A percentile compares a stretch with the other conserved stretches of the same genome.
phyloP scores from a whole-genome alignment of 2,797 vertebrate genomes.

The Sorex maritimensis region DNA sequence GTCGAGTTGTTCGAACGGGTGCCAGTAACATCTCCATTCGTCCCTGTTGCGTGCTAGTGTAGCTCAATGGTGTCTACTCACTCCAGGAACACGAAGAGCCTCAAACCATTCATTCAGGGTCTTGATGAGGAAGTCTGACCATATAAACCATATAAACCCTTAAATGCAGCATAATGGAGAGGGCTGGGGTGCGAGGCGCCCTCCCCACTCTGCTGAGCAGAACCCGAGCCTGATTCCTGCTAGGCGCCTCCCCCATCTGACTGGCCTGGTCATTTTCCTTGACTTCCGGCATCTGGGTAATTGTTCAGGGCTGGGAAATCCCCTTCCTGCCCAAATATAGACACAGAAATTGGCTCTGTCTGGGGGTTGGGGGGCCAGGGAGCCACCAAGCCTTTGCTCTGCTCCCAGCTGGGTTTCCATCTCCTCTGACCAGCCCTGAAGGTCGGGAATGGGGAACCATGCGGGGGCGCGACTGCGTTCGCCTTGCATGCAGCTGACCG shows the following conservation, averaged over 20 bases:
- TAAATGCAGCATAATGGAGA: too few relatives aligned
- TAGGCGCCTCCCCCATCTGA: background rate
- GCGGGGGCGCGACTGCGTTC: too few relatives aligned
- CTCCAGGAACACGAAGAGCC: too few relatives aligned
- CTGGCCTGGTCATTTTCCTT: background rate
- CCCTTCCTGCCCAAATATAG: slow-evolving; percentile 35
- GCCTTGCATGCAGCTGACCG: too few relatives aligned
- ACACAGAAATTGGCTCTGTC: background rate
- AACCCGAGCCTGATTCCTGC: background rate
- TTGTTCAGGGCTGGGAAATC: slow-evolving; percentile 14
- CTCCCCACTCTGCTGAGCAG: background rate
- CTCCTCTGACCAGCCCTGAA: background rate
- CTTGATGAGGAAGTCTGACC: too few relatives aligned
- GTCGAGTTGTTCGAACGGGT: too few relatives aligned
- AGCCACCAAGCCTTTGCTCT: background rate
- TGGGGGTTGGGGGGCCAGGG: background rate
- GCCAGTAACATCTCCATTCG: too few relatives aligned
- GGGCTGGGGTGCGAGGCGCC: background rate
- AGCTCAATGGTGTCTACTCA: too few relatives aligned
- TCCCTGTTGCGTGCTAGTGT: too few relatives aligned
- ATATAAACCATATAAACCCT: too few relatives aligned
- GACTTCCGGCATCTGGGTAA: background rate
- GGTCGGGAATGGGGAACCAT: background rate
- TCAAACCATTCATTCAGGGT: too few relatives aligned
- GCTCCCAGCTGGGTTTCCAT: background rate